These are phyloP conservation scores for Ommatoiulus sabulosus DNA, from an alignment of 2,888 invertebrate species.

Conservation along the genomic window DNA sequence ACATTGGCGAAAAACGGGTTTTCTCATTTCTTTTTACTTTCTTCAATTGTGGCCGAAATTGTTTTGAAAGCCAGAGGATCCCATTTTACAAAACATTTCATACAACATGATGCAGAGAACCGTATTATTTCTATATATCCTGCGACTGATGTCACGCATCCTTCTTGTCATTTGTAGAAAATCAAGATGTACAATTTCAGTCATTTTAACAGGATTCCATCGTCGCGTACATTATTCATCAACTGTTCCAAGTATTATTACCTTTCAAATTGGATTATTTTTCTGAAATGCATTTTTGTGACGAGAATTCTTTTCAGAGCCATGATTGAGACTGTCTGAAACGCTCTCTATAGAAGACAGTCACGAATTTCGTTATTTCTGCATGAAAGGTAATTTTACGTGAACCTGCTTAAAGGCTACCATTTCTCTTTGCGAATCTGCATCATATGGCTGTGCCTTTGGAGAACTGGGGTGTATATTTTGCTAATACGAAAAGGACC, in stretches of 20 bases:
- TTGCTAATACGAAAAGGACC: no score
- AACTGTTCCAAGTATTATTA: background rate
- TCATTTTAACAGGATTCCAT: background rate
- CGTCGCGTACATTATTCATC: background rate
- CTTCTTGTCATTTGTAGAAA: background rate
- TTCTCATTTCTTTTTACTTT: constrained; percentile 22
- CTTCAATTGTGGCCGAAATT: background rate
- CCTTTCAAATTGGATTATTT: background rate
- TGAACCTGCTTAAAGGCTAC: background rate
- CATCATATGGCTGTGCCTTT: background rate
- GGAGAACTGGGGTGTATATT: background rate
- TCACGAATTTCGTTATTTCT: no score
- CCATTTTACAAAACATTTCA: constrained; percentile 30
- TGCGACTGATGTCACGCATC: background rate
- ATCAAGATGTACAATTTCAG: constrained; percentile 1
- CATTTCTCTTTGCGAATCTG: background rate
- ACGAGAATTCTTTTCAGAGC: background rate
- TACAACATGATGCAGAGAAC: background rate
- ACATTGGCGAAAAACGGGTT: constrained; percentile 21
- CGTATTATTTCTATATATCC: background rate
- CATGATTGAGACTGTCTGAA: no score
- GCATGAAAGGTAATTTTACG: no score
- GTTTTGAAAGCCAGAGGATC: background rate
- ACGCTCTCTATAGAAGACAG: no score
- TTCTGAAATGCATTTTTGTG: background rate